Base-by-base conservation (phyloP, 2,113 vertebrate species). In the Nipponia nippon region DNA sequence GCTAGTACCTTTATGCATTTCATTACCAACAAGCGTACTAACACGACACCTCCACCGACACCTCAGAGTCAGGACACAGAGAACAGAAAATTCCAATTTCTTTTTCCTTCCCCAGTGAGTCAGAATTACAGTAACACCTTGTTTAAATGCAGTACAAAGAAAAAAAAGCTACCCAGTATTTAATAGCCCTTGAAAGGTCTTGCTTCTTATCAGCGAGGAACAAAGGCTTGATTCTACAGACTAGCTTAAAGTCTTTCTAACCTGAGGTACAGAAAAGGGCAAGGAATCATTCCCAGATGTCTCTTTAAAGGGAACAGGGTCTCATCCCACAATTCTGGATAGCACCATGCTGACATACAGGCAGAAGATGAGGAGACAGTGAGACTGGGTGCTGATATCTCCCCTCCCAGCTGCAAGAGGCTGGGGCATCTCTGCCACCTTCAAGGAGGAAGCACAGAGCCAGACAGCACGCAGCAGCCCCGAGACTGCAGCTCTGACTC, bases 181-280 rank as follows among this genome's bases (percentile, higher is more conserved):
- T 44, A 53, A n/a, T 58, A n/a, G 26, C 10, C 17, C 23, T 87
- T 90, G 67, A 67, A 75, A 78, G 47, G 3, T 56, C 72, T 94
- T 80, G 6, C 58, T 87, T 65, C 38, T 73, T 73, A 79, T 90
- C 66, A 87, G 52, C 7, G 25, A 83, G 56, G 76, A 53, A 20
- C 32, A 91, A 67, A 94, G 49, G 27, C 30, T 76, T 27, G 15
- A 83, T 90, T 87, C 3, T 7, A 23, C 59, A 75, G 50, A 38
- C 9, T 73, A 62, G 32, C 30, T 62, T 93, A 22, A 59, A 76
- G 67, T 72, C 25, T 84, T 97, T 94, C 71, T 83, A 47, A n/a
- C 32, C 25, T n/a, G 42, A 91, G 23, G 12, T 90, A 78, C 46
- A 91, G 44, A 52, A 56, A 59, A 67, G 5, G 5, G 17, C 6